These are phyloP conservation scores for Leuciscus idus DNA, from an alignment of 2,113 vertebrate genomes.

Conservation along the genomic window DNA sequence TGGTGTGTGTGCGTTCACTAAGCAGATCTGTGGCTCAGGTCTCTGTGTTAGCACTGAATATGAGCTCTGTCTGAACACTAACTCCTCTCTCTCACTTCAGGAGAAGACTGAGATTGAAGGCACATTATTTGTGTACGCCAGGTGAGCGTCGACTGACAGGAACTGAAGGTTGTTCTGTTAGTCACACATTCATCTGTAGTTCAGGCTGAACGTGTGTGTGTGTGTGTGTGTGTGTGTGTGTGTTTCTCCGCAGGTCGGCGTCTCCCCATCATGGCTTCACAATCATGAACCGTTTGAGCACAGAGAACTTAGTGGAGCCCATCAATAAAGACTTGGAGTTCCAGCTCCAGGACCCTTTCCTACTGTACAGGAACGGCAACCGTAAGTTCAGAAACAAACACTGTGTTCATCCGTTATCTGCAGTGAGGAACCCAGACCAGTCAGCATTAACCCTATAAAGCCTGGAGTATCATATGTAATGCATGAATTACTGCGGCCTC, in stretches of 20 bases:
- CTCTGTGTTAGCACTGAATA: neutral
- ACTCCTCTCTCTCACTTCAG: conserved; percentile 71
- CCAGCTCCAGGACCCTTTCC: conserved; percentile 96
- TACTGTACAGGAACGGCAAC: conserved; percentile 94
- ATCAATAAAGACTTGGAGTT: conserved; percentile 99
- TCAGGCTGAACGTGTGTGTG: neutral
- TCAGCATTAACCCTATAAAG: neutral
- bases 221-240: neutral
- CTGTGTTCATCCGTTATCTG: neutral
- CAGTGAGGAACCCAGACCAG: neutral
- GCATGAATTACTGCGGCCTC: neutral
- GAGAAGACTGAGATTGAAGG: conserved; percentile 98
- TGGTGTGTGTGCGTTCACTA: neutral
- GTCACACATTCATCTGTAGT: no score
- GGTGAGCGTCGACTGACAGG: conserved; percentile 73
- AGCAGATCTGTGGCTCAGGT: neutral
- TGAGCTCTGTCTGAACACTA: neutral
- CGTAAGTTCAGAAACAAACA: conserved; percentile 63
- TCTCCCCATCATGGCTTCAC: conserved; percentile 96
- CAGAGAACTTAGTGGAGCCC: conserved; percentile 94
- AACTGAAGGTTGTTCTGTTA: neutral
- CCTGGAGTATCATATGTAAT: neutral
- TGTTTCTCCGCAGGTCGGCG: conserved; percentile 81
- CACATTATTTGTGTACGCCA: conserved; percentile 94
- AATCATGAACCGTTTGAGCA: conserved; percentile 95